phyloP scores from a whole-genome alignment of 92 coral and sea anemone genomes.

The Umimayanthus chanpuru region DNA sequence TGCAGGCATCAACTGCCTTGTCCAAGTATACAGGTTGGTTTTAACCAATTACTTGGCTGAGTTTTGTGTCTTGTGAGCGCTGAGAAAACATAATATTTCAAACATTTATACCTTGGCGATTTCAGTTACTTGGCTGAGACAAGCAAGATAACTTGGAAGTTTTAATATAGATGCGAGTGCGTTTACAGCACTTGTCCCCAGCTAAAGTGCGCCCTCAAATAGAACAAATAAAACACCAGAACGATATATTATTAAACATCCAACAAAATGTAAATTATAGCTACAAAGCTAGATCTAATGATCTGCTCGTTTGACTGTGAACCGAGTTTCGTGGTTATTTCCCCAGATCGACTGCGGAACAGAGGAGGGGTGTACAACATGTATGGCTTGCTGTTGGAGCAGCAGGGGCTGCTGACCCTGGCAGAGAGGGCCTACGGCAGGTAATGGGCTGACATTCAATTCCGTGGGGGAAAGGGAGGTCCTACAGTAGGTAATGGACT shows the following conservation, averaged over 20 bases:
- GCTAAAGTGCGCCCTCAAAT: too few relatives aligned
- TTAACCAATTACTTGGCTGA: neutral
- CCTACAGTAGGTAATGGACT: too few relatives aligned
- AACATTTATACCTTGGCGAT: too few relatives aligned
- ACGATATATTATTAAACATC: too few relatives aligned
- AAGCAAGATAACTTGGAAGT: too few relatives aligned
- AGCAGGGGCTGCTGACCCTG: conserved; percentile 76
- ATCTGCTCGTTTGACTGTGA: neutral
- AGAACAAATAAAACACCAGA: too few relatives aligned
- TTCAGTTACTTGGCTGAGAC: too few relatives aligned
- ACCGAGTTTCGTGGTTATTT: neutral
- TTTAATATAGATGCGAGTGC: too few relatives aligned
- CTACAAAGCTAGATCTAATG: neutral
- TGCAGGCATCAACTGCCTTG: conserved; percentile 79
- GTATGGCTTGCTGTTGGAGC: conserved; percentile 85
- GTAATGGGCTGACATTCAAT: conserved; percentile 29
- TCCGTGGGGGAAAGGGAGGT: too few relatives aligned
- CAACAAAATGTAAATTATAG: too few relatives aligned
- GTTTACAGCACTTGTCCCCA: too few relatives aligned
- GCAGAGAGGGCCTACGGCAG: conserved; percentile 85
- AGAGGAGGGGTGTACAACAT: conserved; percentile 88
- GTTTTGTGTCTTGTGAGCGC: neutral
- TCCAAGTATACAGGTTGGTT: conserved; percentile 85
- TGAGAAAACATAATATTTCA: neutral
- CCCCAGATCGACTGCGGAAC: conserved; percentile 79